Evolutionary conservation across 2,888 invertebrate species (phyloP), one percentile per base, ranked within the genome.

Genomic region (Ectemnius cavifrons): DNA sequence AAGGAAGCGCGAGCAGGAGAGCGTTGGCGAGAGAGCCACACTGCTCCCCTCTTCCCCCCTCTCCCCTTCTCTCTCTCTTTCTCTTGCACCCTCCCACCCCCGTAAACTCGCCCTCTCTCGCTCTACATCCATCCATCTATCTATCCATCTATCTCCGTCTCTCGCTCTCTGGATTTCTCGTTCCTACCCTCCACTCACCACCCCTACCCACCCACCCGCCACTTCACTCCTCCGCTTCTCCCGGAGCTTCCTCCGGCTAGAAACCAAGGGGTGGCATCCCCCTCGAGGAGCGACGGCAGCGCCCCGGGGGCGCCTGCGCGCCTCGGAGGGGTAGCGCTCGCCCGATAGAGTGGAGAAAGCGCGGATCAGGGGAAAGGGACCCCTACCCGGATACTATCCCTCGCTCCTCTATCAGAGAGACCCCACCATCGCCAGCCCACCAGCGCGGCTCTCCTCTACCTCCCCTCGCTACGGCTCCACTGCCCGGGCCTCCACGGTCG

Each of bases 401-500:
- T 80, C 80, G 72, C 80, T 77, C 65, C 68, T 73, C 73, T 70
- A 69, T 45, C 66, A 60, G 37, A 37, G 63, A 4, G 73, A 76
- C 79, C 81, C 80, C 82, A 75, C 77, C 66, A 71, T 59, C 75
- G 66, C 72, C 68, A 66, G 63, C 37, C 72, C 78, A 16, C 52
- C 37, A 37, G 77, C 79, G 80, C 85, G 75, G 78, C 82, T 73
- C 37, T 37, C 69, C 75, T 67, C 75, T 82, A 84, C 85, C 85
- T 84, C 87, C 88, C 87, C 86, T 85, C 85, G 86, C 89, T 88
- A 87, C 88, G 86, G 87, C 86, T 86, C 87, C 88, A 89, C 90
- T 90, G 90, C 91, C 90, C 91, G 90, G 91, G 91, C 88, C 88
- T 87, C 87, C 88, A 88, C 91, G 88, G 85, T 88, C 88, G 89